Percentiles rank a stretch among this genome's conserved stretches.
Evolutionary conservation across 1,140 invertebrate genomes (phyloP).

Genomic region (Apis dorsata): DNA sequence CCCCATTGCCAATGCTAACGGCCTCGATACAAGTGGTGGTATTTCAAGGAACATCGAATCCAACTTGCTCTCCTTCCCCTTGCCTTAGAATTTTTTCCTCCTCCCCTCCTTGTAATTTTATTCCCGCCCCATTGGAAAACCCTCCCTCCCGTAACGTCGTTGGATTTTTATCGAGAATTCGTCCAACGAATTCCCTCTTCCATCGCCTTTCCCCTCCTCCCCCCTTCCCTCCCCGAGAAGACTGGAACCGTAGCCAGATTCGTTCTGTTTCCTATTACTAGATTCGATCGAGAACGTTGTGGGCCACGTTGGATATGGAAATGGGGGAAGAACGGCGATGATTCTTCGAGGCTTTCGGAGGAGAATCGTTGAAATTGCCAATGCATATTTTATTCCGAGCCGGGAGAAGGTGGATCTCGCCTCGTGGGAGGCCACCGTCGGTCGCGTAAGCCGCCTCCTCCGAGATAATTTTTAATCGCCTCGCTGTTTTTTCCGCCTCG

Average conservation of each 20-base stretch:
- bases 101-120: conserved; percentile 70
- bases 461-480: conserved; percentile 1
- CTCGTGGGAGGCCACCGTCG: conserved; percentile 26
- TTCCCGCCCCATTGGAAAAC: conserved; percentile 61
- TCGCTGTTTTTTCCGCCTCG: not conserved
- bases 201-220: not conserved
- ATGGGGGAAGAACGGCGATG: conserved; percentile 49
- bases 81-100: conserved; percentile 26
- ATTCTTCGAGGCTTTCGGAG: conserved; percentile 51
- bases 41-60: conserved; percentile 42
- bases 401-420: too few relatives aligned
- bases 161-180: conserved; percentile 76
- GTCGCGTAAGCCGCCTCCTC: conserved; percentile 14
- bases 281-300: conserved; percentile 5
- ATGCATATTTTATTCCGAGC: conserved; percentile 76
- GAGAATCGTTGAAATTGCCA: conserved; percentile 66
- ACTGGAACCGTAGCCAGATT: not conserved
- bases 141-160: conserved; percentile 49
- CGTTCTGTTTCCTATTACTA: conserved; percentile 14
- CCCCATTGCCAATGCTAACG: conserved; percentile 72
- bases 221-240: not conserved
- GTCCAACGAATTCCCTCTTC: conserved; percentile 55
- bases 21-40: conserved; percentile 56
- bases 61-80: not conserved
- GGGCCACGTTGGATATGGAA: conserved; percentile 67